phyloP scores from a whole-genome alignment of 2,797 vertebrate species.

The Platalea minor region DNA sequence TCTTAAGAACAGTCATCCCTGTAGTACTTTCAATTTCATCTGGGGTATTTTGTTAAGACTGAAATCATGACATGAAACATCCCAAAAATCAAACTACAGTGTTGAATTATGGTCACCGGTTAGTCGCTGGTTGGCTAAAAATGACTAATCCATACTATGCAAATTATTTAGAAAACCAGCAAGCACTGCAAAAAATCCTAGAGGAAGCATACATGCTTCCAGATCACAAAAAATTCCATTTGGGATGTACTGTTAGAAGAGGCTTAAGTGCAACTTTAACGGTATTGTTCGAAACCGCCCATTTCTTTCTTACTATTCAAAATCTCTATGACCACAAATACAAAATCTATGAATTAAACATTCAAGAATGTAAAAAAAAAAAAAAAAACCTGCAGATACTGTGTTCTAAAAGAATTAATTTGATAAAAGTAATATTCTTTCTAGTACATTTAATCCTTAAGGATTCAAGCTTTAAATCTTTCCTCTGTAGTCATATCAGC shows the following conservation, averaged over 20 bases:
- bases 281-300: neutral
- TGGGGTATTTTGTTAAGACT: neutral
- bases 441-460: neutral
- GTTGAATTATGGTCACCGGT: neutral
- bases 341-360: neutral
- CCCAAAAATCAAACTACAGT: neutral
- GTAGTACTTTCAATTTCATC: neutral
- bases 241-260: neutral
- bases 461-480: neutral
- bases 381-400: neutral
- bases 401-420: neutral
- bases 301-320: neutral
- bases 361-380: neutral
- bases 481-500: neutral
- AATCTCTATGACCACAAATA: neutral
- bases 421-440: neutral
- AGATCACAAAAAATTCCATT: neutral
- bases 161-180: neutral
- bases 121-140: neutral
- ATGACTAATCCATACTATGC: neutral
- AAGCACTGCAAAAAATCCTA: neutral
- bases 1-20: neutral
- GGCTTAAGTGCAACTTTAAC: neutral
- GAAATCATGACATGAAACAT: neutral
- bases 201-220: neutral